Evolutionary conservation across 2,113 vertebrate genomes (phyloP).

Genomic region (Balaenoptera acutorostrata): DNA sequence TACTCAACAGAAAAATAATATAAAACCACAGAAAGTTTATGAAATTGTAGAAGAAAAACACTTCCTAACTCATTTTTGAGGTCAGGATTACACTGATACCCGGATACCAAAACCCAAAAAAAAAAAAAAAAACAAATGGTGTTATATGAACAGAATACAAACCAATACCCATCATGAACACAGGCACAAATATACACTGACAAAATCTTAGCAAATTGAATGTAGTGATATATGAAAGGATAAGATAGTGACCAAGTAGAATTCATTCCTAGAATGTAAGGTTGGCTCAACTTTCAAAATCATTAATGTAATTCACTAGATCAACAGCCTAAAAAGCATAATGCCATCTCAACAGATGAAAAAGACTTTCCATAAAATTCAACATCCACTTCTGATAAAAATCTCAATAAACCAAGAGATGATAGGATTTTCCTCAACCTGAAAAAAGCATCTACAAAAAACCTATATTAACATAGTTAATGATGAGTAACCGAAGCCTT

Average conservation of each 20-base stretch:
- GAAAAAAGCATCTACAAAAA: background rate
- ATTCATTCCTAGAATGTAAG: background rate
- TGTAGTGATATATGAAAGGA: background rate
- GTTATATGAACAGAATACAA: accelerated
- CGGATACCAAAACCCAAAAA: background rate
- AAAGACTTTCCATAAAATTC: background rate
- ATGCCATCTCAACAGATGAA: background rate
- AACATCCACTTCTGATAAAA: background rate
- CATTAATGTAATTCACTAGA: too few species aligned
- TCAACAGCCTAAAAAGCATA: background rate
- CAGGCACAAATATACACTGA: background rate
- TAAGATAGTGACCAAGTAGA: background rate
- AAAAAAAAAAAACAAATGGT: background rate
- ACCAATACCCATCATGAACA: background rate
- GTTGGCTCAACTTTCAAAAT: background rate
- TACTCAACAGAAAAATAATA: background rate
- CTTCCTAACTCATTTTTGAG: background rate
- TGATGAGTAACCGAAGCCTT: too few species aligned
- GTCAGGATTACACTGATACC: background rate
- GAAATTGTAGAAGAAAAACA: background rate
- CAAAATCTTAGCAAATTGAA: background rate
- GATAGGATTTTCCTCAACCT: background rate
- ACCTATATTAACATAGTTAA: background rate
- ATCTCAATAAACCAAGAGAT: background rate
- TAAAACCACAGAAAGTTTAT: background rate